Evolutionary conservation across 2,888 invertebrate species (phyloP), one percentile per base, ranked within the genome.

Genomic region (Globia sparganii): DNA sequence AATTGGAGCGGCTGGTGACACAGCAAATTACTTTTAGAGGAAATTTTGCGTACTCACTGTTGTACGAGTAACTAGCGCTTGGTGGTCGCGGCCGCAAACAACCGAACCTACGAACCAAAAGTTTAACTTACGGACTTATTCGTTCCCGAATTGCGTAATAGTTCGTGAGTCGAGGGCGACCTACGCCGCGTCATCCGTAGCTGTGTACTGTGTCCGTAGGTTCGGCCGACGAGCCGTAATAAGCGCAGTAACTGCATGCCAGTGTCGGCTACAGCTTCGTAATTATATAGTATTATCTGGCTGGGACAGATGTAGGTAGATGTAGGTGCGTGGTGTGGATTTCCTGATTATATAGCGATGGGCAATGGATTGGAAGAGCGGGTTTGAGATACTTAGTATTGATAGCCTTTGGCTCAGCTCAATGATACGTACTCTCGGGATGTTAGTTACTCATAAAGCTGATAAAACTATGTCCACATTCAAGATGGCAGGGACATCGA

Each of bases 11-110:
- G 88, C 90, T 72, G 91, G 94, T 95, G 95, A 95, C 94, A 92
- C 91, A 92, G 94, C 95, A 94, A 95, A 95, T 95, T 95, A 95
- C 95, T 95, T 95, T 94, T 90, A 88, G 90, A 88, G 88, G 88
- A 86, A 92, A 92, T 94, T 94, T 93, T 91, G 94, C 94, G 89
- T 87, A 91, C 91, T 94, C 94, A 94, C 92, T 90, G 93, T 91
- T 91, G 93, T n/a, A n/a, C n/a, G n/a, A n/a, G n/a, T 95, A 95
- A 95, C 94, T 94, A 92, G 93, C 93, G 89, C 56, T 72, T 88
- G 83, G 78, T 80, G 80, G 71, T 78, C 84, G 77, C 79, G 88
- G 77, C 93, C 94, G 87, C 94, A 94, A 94, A 95, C 94, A 94
- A 93, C 93, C 94, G 92, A 89, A 91, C 88, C 78, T 75, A 68